Evolutionary conservation across 1,140 invertebrate species (phyloP).

Genomic region (Ectropis grisescens): DNA sequence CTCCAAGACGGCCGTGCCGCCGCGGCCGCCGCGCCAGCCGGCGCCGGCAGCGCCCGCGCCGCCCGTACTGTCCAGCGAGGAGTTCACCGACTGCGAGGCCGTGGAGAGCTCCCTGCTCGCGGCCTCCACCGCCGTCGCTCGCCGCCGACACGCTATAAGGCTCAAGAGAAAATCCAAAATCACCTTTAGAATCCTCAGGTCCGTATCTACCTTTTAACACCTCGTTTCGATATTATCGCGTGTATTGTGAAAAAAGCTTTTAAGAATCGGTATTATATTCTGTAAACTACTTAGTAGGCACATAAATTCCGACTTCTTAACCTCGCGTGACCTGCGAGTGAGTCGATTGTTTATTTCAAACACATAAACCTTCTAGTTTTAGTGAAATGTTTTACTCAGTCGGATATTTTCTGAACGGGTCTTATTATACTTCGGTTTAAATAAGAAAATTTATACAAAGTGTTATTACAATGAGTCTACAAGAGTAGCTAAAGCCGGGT

Average conservation of each 20-base stretch:
- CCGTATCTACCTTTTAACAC: slow-evolving; percentile 6
- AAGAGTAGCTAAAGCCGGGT: too few species aligned
- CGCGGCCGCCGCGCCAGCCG: slow-evolving; percentile 6
- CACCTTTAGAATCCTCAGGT: slow-evolving; percentile 49
- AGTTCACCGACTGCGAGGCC: slow-evolving; percentile 27
- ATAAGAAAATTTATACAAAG: too few species aligned
- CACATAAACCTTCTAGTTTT: too few species aligned
- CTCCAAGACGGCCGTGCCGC: slow-evolving; percentile 15
- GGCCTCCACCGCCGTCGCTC: slow-evolving; percentile 47
- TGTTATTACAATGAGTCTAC: too few species aligned
- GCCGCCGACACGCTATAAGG: slow-evolving; percentile 58
- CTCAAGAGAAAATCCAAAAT: slow-evolving; percentile 52
- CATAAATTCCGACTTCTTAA: background rate
- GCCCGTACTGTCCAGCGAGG: slow-evolving; percentile 18
- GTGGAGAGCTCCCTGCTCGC: slow-evolving; percentile 42
- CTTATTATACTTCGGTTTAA: too few species aligned
- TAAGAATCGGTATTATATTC: background rate
- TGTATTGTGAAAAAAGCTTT: too few species aligned
- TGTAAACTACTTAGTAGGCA: background rate
- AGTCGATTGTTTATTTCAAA: background rate
- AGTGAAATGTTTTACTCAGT: too few species aligned
- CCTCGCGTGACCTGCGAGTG: background rate
- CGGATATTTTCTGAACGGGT: too few species aligned
- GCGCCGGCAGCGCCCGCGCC: slow-evolving; percentile 4
- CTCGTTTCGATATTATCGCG: too few species aligned